Conservation (phyloP, 2,797 vertebrate species). For the Lithobates sylvaticus region DNA sequence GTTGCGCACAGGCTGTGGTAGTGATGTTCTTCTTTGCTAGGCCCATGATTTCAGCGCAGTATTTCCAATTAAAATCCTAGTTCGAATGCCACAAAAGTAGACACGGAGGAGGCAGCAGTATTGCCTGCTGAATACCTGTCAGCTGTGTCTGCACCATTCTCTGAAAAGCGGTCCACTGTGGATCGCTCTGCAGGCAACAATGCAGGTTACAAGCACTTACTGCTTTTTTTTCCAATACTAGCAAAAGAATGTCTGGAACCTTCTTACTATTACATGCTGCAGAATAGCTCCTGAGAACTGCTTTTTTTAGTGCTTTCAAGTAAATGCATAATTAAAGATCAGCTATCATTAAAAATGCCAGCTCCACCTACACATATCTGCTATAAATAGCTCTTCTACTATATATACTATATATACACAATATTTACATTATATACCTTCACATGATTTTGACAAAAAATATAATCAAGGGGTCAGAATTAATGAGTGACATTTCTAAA, state of each 20-base stretch:
- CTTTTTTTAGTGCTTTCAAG: constrained; percentile 1
- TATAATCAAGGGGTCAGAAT: background rate
- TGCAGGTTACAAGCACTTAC: no score
- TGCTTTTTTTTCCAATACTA: no score
- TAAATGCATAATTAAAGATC: constrained; percentile 43
- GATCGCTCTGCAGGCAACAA: no score
- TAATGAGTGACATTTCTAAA: background rate
- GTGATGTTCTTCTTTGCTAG: no score
- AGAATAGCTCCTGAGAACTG: constrained; percentile 5
- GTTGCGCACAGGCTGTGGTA: no score
- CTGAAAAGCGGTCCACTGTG: no score
- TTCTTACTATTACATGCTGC: background rate
- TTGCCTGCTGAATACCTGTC: no score
- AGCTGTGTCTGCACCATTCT: no score
- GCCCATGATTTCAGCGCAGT: no score
- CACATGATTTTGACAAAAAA: background rate
- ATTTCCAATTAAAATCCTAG: no score
- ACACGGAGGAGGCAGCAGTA: no score
- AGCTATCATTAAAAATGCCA: constrained; percentile 42
- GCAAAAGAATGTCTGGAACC: background rate
- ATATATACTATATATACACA: background rate
- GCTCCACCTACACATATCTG: constrained; percentile 25
- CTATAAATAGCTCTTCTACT: constrained; percentile 40
- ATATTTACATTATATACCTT: background rate
- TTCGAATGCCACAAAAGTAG: no score